phyloP scores from a whole-genome alignment of 2,888 invertebrate species.

The Lobophora halterata region DNA sequence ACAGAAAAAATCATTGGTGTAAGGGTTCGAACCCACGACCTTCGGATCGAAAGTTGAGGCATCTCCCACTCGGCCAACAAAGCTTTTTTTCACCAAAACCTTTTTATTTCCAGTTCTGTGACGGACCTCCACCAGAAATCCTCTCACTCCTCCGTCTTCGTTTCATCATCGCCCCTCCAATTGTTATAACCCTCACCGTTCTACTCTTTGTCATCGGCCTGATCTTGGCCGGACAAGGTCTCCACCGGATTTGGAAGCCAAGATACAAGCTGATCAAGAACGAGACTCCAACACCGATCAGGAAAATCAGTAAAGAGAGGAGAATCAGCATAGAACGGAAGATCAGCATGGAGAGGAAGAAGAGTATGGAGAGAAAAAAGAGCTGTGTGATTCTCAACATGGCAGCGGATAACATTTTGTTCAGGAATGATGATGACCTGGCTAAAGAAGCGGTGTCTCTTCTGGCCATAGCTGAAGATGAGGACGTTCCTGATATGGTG shows the following conservation, averaged over 20 bases:
- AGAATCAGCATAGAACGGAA: conserved; percentile 32
- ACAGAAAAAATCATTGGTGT: no score
- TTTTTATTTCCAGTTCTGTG: conserved; percentile 54
- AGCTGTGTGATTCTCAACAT: conserved; percentile 48
- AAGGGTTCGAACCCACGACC: no score
- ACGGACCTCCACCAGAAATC: conserved; percentile 63
- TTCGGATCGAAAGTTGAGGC: no score
- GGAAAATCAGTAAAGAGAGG: conserved; percentile 35
- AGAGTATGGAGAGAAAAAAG: conserved; percentile 40
- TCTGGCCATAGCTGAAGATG: conserved; percentile 57
- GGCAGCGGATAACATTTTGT: conserved; percentile 49
- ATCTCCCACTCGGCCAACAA: no score
- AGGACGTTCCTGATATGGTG: conserved; percentile 43
- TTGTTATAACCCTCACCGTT: conserved; percentile 68
- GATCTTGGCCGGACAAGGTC: conserved; percentile 61
- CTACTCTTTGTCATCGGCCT: conserved; percentile 68
- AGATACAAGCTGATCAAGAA: conserved; percentile 49
- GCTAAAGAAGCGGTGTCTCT: conserved; percentile 62
- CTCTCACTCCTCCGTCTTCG: conserved; percentile 66
- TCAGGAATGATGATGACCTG: conserved; percentile 49
- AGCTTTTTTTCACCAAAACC: neutral
- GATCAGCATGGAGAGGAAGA: conserved; percentile 30
- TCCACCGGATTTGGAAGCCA: conserved; percentile 56
- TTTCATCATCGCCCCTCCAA: conserved; percentile 73
- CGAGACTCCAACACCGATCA: conserved; percentile 30